These are phyloP conservation scores for Darevskia mixta DNA, from an alignment of 2,797 vertebrate genomes.

Conservation along the genomic window DNA sequence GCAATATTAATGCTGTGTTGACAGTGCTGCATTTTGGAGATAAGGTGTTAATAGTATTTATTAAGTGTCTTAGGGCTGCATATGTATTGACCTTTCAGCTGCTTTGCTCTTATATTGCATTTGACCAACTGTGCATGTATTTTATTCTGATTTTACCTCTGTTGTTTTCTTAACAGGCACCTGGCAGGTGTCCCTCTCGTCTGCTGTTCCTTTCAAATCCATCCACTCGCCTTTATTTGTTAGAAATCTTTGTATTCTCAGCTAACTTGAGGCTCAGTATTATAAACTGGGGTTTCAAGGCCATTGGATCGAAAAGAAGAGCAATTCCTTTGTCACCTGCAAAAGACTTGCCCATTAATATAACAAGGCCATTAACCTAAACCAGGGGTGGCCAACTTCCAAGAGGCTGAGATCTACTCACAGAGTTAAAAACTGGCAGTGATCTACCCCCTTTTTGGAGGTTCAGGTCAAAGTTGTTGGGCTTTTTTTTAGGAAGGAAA, in stretches of 20 bases:
- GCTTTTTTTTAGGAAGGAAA: too few species aligned
- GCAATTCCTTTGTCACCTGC: not conserved
- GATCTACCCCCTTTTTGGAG: too few species aligned
- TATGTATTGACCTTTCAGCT: not conserved
- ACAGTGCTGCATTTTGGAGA: conserved; percentile 36
- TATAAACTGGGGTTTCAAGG: not conserved
- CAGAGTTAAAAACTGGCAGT: too few species aligned
- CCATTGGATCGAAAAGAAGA: not conserved
- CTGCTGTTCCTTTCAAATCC: not conserved
- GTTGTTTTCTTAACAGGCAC: not conserved
- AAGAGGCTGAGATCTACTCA: too few species aligned
- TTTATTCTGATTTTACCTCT: conserved; percentile 11
- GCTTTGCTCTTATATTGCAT: conserved; percentile 33
- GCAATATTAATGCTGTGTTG: conserved; percentile 19
- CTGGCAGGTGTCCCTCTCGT: not conserved
- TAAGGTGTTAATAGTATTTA: conserved; percentile 25
- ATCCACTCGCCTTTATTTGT: not conserved
- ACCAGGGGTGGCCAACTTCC: too few species aligned
- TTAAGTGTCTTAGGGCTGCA: conserved; percentile 7
- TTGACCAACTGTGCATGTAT: conserved; percentile 15
- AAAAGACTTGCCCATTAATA: not conserved
- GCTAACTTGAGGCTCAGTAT: not conserved
- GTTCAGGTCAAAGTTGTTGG: too few species aligned
- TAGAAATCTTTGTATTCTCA: conserved; percentile 11
- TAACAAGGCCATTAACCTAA: too few species aligned